A percentile compares a stretch with the other conserved stretches of the same genome.
Evolutionary conservation across 2,113 vertebrate genomes (phyloP).

Genomic region (Spilogale gracilis): DNA sequence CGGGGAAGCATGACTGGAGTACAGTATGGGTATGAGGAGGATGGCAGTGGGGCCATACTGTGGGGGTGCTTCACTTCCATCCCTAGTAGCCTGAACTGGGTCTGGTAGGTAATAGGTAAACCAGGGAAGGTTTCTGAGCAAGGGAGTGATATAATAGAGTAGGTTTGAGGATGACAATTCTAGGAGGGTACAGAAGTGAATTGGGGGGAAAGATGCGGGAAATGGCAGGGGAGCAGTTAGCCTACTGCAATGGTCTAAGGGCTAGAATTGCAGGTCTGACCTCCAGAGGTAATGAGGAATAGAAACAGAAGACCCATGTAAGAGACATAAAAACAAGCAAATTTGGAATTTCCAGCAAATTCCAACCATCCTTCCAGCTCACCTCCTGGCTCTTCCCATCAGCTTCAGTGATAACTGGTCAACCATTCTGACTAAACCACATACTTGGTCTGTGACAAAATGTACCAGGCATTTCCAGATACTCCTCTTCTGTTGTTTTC

Average conservation of each 20-base stretch:
- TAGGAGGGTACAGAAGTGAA: neutral
- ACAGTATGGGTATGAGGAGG: neutral
- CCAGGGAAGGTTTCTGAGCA: neutral
- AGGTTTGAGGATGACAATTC: neutral
- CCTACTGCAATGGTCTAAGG: neutral
- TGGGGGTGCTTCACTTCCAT: neutral
- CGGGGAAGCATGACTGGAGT: neutral
- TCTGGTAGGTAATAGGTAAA: neutral
- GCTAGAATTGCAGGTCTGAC: neutral
- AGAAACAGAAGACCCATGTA: neutral
- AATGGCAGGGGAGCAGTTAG: neutral
- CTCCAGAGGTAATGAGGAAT: neutral
- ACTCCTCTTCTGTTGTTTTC: conserved; percentile 42
- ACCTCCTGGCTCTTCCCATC: neutral
- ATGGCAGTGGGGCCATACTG: neutral
- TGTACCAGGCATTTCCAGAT: conserved; percentile 39
- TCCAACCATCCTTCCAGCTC: neutral
- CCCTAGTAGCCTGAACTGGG: neutral
- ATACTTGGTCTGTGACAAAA: neutral
- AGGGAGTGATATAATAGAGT: neutral
- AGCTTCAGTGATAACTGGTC: neutral
- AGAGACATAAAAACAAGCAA: neutral
- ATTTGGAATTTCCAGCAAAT: neutral
- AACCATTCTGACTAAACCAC: neutral
- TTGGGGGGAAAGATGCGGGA: neutral